Evolutionary conservation across 2,888 invertebrate species (phyloP).

Genomic region (Synanthedon vespiformis): DNA sequence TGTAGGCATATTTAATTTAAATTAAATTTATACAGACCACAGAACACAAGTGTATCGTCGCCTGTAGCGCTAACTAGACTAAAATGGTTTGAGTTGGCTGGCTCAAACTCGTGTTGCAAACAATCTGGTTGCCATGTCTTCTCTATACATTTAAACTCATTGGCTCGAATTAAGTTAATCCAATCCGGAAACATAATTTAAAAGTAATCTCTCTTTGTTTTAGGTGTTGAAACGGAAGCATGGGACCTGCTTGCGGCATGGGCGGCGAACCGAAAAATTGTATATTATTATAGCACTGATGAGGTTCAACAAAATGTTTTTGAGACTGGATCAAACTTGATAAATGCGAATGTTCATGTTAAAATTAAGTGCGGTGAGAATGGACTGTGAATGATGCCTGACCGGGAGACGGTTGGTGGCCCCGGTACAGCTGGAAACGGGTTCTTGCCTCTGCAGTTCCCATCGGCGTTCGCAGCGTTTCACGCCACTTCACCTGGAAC

Average conservation of each 20-base stretch:
- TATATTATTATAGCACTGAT: conserved; percentile 25
- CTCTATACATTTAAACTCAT: no score
- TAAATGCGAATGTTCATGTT: conserved; percentile 12
- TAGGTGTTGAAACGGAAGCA: conserved; percentile 37
- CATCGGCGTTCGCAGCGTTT: conserved; percentile 72
- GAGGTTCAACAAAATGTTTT: conserved; percentile 33
- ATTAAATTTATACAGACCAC: no score
- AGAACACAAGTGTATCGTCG: no score
- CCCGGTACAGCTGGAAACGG: conserved; percentile 68
- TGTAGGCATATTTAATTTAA: no score
- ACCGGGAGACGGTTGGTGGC: conserved; percentile 67
- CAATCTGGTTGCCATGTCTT: no score
- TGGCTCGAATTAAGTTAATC: conserved; percentile 35
- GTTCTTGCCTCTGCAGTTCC: conserved; percentile 70
- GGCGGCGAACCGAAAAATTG: conserved; percentile 22
- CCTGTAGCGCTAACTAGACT: no score
- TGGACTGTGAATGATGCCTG: conserved; percentile 62
- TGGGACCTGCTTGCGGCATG: conserved; percentile 15
- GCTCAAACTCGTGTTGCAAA: no score
- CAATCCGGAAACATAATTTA: conserved; percentile 23
- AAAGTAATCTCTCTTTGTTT: conserved; percentile 33
- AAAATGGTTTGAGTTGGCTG: no score
- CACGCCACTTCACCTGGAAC: conserved; percentile 73
- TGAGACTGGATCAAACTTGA: conserved; percentile 57
- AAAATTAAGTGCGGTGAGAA: conserved; percentile 10